Base-by-base conservation (phyloP, 2,797 vertebrate genomes). In the Alcedo atthis region DNA sequence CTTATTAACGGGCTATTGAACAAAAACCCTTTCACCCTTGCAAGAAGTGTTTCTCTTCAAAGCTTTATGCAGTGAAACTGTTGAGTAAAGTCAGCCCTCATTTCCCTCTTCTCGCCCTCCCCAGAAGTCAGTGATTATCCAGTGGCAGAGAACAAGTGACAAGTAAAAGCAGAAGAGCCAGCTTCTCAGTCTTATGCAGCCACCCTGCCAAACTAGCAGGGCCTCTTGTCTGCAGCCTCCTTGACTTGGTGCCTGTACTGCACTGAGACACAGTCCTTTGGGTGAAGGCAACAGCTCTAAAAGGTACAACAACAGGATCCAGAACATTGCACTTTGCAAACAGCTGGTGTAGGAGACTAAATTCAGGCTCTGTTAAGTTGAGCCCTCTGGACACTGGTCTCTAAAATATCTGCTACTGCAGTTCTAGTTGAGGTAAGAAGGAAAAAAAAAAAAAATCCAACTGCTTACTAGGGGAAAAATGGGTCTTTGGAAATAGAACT, bases 161-260 rank as follows among this genome's bases (percentile, higher is more conserved):
- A 64, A 64, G 37, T 69, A 88, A 32, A 20, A 89, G 12, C 7
- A 63, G 5, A 62, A 71, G 37, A 54, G 28, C 28, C 43, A 30
- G 37, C 32, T 57, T 35, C 54, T 37, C n/a, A 37, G 21, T 30
- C 35, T 33, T 14, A 4, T 10, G 24, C 64, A 69, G 28, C n/a
- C 64, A 10, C 3, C 30, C 46, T 46, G 32, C 30, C 35, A 64
- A 84, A 63, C 8, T 3, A 58, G n/a, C 22, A 30, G 53, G 42
- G 15, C 8, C 32, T 81, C 25, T 64, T 17, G 21, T 18, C 55
- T 81, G 48, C 57, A 21, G 62, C 43, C 42, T 40, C 37, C 37
- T 40, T 15, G 37, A 69, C 43, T 12, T 2, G 1, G 51, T 24
- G 45, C 25, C 32, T 26, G 4, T 4, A 32, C 14, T 1, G 1